These are phyloP conservation scores for Drosophila tani DNA, from an alignment of 1,140 invertebrate species.

Conservation along the genomic window DNA sequence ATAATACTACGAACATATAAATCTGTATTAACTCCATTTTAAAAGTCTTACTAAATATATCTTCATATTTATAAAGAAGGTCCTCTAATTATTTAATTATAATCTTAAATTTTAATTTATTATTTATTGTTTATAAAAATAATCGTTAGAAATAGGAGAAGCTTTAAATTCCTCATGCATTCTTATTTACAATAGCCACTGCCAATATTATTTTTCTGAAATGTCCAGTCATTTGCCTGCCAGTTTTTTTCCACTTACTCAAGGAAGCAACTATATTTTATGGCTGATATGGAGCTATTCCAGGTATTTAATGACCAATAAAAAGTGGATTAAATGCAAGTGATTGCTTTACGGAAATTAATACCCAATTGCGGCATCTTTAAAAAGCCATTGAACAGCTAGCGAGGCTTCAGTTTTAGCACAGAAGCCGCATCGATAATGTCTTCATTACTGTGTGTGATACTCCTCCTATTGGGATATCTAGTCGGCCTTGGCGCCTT, in stretches of 20 bases:
- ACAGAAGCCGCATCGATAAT: background rate
- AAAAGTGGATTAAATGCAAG: background rate
- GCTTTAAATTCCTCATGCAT: background rate
- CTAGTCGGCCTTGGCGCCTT: background rate
- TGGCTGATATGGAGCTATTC: background rate
- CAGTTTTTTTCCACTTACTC: background rate
- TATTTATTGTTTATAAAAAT: too few species aligned
- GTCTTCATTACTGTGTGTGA: background rate
- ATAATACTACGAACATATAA: too few species aligned
- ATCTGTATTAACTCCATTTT: too few species aligned
- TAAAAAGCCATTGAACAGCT: background rate
- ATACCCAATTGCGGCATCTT: background rate
- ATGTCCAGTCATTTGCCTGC: background rate
- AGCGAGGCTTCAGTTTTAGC: slow-evolving; percentile 1
- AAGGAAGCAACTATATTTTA: slow-evolving; percentile 2
- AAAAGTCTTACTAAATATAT: too few species aligned
- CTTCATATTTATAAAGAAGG: too few species aligned
- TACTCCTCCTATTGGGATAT: background rate
- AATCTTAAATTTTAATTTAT: too few species aligned
- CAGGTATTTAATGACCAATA: background rate
- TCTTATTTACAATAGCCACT: too few species aligned
- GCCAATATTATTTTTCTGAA: background rate
- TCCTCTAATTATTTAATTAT: too few species aligned
- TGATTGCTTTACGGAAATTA: background rate
- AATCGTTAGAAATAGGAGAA: too few species aligned